A percentile compares a stretch with the other conserved stretches of the same genome.
phyloP scores from a whole-genome alignment of 1,140 invertebrate species.

The Dinothrombium tinctorium region DNA sequence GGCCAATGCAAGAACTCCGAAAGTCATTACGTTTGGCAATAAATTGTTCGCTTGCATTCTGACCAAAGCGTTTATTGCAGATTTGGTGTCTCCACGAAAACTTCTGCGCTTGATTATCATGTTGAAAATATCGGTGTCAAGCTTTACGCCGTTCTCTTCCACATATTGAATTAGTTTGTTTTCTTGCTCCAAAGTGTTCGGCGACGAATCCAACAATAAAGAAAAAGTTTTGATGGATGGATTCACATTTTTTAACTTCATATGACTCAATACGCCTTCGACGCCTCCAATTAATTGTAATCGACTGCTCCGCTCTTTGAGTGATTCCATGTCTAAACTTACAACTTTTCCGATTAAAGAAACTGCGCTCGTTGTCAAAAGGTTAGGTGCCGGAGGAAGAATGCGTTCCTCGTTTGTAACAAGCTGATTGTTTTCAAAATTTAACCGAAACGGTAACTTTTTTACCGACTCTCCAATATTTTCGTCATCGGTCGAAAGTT shows the following conservation, averaged over 20 bases:
- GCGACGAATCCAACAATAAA: slow-evolving; percentile 42
- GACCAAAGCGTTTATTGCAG: slow-evolving; percentile 34
- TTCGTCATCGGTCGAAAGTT: no score
- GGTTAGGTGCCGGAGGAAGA: no score
- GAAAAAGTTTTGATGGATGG: slow-evolving; percentile 57
- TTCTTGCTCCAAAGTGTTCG: slow-evolving; percentile 36
- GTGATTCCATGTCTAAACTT: slow-evolving; percentile 9
- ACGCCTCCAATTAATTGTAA: slow-evolving; percentile 56
- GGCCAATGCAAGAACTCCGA: slow-evolving; percentile 51
- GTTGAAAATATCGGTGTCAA: slow-evolving; percentile 62
- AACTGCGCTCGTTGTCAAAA: not conserved
- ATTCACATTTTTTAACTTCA: slow-evolving; percentile 34
- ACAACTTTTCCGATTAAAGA: not conserved
- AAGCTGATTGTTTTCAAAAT: no score
- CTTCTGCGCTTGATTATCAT: slow-evolving; percentile 53
- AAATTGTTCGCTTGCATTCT: slow-evolving; percentile 34
- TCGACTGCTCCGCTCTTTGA: slow-evolving; percentile 1
- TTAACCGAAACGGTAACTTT: no score
- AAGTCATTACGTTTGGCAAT: slow-evolving; percentile 49
- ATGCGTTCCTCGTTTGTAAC: no score
- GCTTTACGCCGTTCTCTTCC: slow-evolving; percentile 28
- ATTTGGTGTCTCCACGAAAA: slow-evolving; percentile 33
- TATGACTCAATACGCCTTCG: slow-evolving; percentile 40
- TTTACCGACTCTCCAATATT: no score
- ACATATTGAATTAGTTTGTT: slow-evolving; percentile 34